Conservation (phyloP, 2,888 invertebrate genomes). For the Hydrotaea cyrtoneurina region DNA sequence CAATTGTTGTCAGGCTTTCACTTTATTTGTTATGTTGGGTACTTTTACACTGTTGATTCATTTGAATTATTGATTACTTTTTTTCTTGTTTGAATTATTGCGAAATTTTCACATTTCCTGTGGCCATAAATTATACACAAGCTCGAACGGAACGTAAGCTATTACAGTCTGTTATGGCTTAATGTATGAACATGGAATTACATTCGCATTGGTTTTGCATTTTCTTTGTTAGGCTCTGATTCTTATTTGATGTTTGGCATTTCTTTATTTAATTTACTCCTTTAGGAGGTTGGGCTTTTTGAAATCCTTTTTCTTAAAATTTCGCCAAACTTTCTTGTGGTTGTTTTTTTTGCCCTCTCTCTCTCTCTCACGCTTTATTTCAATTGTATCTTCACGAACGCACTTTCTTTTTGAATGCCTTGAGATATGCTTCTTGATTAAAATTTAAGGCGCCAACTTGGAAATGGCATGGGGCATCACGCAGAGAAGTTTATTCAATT, state of each 20-base stretch:
- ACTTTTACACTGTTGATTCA: slow-evolving; percentile 6
- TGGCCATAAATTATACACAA: neutral
- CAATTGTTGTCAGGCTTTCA: neutral
- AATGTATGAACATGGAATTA: slow-evolving; percentile 1
- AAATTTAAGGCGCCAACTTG: slow-evolving; percentile 25
- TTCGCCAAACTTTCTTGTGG: neutral
- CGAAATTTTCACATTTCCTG: neutral
- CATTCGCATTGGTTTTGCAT: neutral
- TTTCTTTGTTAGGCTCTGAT: neutral
- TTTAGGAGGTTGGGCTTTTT: neutral
- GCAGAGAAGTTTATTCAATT: slow-evolving; percentile 24
- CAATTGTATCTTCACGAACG: neutral
- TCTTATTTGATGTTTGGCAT: neutral
- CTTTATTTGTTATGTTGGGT: neutral
- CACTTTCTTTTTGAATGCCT: neutral
- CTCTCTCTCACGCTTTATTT: neutral
- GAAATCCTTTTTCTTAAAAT: neutral
- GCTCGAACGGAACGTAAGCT: neutral
- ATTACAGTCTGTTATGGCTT: neutral
- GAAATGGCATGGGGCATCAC: neutral
- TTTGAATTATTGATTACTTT: slow-evolving; percentile 24
- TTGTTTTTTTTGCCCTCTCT: neutral
- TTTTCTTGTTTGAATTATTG: slow-evolving; percentile 15
- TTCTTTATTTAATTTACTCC: neutral
- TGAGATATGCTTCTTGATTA: slow-evolving; percentile 20